A percentile compares a stretch with the other conserved stretches of the same genome.
These are phyloP conservation scores for Epinotia brunnichana DNA, from an alignment of 2,888 invertebrate species.

Conservation along the genomic window DNA sequence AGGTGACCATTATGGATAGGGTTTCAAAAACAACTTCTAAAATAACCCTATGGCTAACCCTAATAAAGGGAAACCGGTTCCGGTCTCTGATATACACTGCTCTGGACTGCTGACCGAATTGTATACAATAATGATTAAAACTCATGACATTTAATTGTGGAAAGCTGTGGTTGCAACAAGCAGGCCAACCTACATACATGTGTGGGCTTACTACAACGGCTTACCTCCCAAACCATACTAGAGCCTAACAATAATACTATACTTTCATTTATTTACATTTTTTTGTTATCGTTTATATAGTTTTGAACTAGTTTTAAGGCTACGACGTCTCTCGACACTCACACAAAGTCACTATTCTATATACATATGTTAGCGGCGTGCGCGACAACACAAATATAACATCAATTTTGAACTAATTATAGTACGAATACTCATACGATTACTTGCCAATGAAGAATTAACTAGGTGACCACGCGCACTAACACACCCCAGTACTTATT, in stretches of 20 bases:
- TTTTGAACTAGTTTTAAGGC: slow-evolving; percentile 84
- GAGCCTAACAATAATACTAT: slow-evolving; percentile 74
- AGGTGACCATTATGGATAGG: no score
- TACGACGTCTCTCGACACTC: slow-evolving; percentile 78
- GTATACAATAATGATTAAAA: no score
- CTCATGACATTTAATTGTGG: no score
- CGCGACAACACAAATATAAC: slow-evolving; percentile 47
- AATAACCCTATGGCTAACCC: no score
- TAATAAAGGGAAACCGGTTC: no score
- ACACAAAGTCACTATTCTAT: slow-evolving; percentile 72
- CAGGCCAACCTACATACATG: slow-evolving; percentile 60
- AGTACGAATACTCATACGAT: slow-evolving; percentile 51
- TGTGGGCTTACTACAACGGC: slow-evolving; percentile 66
- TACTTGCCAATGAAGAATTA: slow-evolving; percentile 59
- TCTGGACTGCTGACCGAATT: no score
- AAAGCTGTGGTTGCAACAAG: slow-evolving; percentile 49
- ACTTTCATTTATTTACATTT: slow-evolving; percentile 74
- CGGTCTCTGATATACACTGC: no score
- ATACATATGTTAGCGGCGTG: slow-evolving; percentile 70
- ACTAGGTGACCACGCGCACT: slow-evolving; percentile 69
- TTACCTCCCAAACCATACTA: slow-evolving; percentile 70
- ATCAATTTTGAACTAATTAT: slow-evolving; percentile 63
- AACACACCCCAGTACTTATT: slow-evolving; percentile 67
- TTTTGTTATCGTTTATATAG: slow-evolving; percentile 73
- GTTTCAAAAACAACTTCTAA: no score